These are phyloP conservation scores for Oncorhynchus mykiss DNA, from an alignment of 2,113 vertebrate genomes.

Conservation along the genomic window DNA sequence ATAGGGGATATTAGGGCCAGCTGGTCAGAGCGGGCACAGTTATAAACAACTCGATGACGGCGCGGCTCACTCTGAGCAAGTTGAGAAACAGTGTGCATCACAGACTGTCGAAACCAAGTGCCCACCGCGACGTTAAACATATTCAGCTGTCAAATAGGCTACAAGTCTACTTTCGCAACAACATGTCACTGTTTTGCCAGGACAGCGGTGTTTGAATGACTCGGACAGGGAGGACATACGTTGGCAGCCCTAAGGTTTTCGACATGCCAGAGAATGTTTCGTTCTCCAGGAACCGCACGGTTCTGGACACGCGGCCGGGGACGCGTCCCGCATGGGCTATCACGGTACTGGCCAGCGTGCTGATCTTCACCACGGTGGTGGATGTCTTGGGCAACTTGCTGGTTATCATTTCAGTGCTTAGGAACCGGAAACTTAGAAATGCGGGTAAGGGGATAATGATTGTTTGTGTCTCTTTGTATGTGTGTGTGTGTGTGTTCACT, in stretches of 20 bases:
- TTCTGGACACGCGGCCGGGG: constrained; percentile 15
- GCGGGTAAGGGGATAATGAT: constrained; percentile 66
- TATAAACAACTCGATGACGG: constrained; percentile 18
- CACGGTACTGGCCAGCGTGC: constrained; percentile 72
- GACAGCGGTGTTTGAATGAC: constrained; percentile 34
- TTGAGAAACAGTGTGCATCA: constrained; percentile 17
- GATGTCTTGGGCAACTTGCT: constrained; percentile 79
- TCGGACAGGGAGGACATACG: not conserved
- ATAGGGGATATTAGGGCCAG: constrained; percentile 33
- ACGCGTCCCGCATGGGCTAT: constrained; percentile 71
- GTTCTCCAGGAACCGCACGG: constrained; percentile 69
- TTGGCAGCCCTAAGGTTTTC: constrained; percentile 22
- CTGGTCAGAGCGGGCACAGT: constrained; percentile 12
- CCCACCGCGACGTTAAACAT: constrained; percentile 14
- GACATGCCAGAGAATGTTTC: constrained; percentile 74
- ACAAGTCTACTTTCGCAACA: not conserved
- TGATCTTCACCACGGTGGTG: constrained; percentile 79
- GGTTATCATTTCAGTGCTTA: constrained; percentile 77
- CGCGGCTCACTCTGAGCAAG: constrained; percentile 7
- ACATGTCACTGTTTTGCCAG: not conserved
- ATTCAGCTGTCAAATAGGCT: not conserved
- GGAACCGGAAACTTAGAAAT: constrained; percentile 79
- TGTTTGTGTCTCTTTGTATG: not conserved
- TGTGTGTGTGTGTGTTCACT: not conserved
- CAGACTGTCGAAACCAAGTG: not conserved